phyloP scores from a whole-genome alignment of 2,113 vertebrate genomes.

The Marmota monax region DNA sequence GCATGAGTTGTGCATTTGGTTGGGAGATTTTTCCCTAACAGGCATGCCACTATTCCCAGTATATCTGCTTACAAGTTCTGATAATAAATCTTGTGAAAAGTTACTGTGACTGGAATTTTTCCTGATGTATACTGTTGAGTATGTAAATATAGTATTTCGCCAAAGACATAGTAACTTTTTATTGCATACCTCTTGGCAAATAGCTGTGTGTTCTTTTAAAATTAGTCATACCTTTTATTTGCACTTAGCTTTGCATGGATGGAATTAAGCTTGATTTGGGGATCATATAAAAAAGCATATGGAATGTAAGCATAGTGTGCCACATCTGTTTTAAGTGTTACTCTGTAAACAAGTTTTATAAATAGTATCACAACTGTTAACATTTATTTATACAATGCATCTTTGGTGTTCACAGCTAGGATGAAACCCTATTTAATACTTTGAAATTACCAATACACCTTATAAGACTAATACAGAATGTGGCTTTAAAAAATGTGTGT shows the following conservation, averaged over 20 bases:
- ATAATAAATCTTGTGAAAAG: constrained; percentile 79
- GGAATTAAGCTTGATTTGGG: constrained; percentile 63
- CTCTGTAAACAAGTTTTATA: constrained; percentile 57
- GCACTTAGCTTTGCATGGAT: background rate
- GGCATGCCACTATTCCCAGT: constrained; percentile 74
- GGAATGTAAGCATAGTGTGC: constrained; percentile 45
- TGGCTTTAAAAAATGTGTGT: constrained; percentile 50
- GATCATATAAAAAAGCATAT: constrained; percentile 39
- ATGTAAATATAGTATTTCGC: constrained; percentile 73
- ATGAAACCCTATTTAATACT: constrained; percentile 54
- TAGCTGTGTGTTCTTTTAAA: constrained; percentile 56
- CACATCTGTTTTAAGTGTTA: constrained; percentile 51
- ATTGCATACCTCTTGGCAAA: background rate
- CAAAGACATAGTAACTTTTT: constrained; percentile 51
- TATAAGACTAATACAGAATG: constrained; percentile 1
- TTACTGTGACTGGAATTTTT: constrained; percentile 72
- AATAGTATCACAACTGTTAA: constrained; percentile 29
- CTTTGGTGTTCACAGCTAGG: constrained; percentile 53
- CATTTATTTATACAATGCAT: constrained; percentile 25
- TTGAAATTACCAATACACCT: constrained; percentile 21
- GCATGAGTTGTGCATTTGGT: constrained; percentile 62
- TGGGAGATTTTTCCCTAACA: constrained; percentile 70
- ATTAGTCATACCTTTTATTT: constrained; percentile 67
- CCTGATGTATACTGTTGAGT: constrained; percentile 51
- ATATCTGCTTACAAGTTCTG: constrained; percentile 76